Conservation (phyloP, 2,888 invertebrate genomes). For the Melanargia galathea region DNA sequence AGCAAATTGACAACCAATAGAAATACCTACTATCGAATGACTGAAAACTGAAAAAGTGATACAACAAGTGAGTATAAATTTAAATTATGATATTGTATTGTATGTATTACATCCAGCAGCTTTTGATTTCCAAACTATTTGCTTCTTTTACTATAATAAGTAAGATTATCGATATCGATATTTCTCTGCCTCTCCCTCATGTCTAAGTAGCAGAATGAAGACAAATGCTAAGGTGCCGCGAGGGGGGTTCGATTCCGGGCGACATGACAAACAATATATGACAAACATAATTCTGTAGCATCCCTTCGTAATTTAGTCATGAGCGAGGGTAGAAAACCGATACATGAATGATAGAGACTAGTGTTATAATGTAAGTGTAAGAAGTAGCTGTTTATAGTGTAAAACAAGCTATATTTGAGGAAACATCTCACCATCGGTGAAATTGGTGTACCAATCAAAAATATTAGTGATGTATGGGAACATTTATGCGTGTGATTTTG, state of each 20-base stretch:
- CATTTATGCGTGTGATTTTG: no score
- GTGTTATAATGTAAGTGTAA: background rate
- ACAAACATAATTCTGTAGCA: conserved; percentile 76
- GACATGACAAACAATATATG: conserved; percentile 81
- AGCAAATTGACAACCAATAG: no score
- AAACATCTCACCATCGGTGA: no score
- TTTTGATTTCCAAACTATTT: no score
- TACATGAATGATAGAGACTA: conserved; percentile 23
- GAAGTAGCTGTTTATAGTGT: background rate
- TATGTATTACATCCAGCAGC: no score
- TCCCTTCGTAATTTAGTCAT: conserved; percentile 70
- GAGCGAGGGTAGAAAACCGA: conserved; percentile 46
- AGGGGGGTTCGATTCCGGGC: conserved; percentile 69
- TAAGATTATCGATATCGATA: background rate
- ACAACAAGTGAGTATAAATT: no score
- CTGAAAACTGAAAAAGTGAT: no score
- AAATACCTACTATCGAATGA: no score
- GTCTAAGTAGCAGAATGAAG: conserved; percentile 70
- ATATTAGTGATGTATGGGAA: no score
- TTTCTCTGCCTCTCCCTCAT: conserved; percentile 43
- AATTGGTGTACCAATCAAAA: no score
- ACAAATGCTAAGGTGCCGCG: conserved; percentile 70
- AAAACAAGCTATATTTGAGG: no score
- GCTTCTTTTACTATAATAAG: background rate
- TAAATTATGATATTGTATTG: no score